Conservation (phyloP, 2,888 invertebrate genomes). For the Pristionchus exspectatus region DNA sequence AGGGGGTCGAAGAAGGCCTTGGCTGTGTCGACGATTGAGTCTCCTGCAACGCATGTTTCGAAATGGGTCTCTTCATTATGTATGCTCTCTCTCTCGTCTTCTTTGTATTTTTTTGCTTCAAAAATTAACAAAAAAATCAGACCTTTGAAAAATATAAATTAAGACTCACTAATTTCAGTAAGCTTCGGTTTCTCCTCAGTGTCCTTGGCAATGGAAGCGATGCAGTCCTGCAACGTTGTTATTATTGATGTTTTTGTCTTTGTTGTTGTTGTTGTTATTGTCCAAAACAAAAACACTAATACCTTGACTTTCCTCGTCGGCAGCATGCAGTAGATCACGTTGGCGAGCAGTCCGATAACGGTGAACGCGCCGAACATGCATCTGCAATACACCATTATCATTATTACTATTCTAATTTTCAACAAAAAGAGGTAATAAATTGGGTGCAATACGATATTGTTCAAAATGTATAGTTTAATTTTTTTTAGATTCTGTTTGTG, state of each 20-base stretch:
- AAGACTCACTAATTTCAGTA: background rate
- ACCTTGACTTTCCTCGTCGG: slow-evolving; percentile 45
- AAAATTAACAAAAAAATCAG: background rate
- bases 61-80: too few species aligned
- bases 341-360: slow-evolving; percentile 3
- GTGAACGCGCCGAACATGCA: slow-evolving; percentile 49
- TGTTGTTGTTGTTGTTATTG: background rate
- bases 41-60: background rate
- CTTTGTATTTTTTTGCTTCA: too few species aligned
- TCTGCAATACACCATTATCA: background rate
- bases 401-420: background rate
- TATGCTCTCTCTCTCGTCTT: too few species aligned
- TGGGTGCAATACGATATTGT: too few species aligned
- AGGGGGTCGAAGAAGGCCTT: slow-evolving; percentile 44
- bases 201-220: slow-evolving; percentile 21
- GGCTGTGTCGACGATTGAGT: slow-evolving; percentile 25
- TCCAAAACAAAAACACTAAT: background rate
- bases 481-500: too few species aligned
- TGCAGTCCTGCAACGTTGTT: slow-evolving; percentile 26
- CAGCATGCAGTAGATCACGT: slow-evolving; percentile 44
- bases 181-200: slow-evolving; percentile 27
- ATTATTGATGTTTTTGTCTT: background rate
- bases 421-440: too few species aligned
- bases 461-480: too few species aligned
- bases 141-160: background rate